Evolutionary conservation across 1,140 invertebrate genomes (phyloP).

Genomic region (Himalopsyche phryganea): DNA sequence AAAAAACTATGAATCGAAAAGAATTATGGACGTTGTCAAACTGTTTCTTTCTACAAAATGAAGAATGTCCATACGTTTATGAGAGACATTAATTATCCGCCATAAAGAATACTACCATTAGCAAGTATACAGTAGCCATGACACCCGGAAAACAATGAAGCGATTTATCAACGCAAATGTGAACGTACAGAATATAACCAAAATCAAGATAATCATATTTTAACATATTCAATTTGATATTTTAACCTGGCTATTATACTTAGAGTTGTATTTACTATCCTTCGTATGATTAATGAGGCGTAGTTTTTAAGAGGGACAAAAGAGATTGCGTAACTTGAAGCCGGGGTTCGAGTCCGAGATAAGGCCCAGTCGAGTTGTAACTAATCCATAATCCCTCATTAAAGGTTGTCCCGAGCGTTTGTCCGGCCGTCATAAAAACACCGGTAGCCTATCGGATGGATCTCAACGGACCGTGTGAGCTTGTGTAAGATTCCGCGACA

Average conservation of each 20-base stretch:
- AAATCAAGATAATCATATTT: slow-evolving; percentile 14
- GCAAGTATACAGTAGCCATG: slow-evolving; percentile 26
- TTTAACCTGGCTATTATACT: slow-evolving; percentile 5
- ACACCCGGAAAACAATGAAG: slow-evolving; percentile 31
- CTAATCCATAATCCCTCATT: slow-evolving; percentile 28
- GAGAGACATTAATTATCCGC: slow-evolving; percentile 25
- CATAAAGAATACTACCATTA: slow-evolving; percentile 31
- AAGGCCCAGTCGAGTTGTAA: not conserved
- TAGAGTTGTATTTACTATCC: not conserved
- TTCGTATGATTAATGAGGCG: not conserved
- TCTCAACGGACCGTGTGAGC: not conserved
- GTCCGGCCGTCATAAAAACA: slow-evolving; percentile 21
- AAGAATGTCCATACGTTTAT: slow-evolving; percentile 23
- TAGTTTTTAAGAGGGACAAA: not conserved
- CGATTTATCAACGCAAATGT: slow-evolving; percentile 34
- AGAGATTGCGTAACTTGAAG: slow-evolving; percentile 6
- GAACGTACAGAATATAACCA: slow-evolving; percentile 7
- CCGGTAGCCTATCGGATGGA: slow-evolving; percentile 24
- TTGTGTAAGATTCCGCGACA: not conserved
- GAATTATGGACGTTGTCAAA: slow-evolving; percentile 22
- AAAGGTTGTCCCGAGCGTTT: slow-evolving; percentile 11
- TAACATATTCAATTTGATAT: slow-evolving; percentile 26
- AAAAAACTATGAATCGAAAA: not conserved
- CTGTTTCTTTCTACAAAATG: slow-evolving; percentile 23
- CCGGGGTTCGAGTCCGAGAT: not conserved